Base-by-base conservation (phyloP, 2,888 invertebrate species). In the Orthosia incerta region DNA sequence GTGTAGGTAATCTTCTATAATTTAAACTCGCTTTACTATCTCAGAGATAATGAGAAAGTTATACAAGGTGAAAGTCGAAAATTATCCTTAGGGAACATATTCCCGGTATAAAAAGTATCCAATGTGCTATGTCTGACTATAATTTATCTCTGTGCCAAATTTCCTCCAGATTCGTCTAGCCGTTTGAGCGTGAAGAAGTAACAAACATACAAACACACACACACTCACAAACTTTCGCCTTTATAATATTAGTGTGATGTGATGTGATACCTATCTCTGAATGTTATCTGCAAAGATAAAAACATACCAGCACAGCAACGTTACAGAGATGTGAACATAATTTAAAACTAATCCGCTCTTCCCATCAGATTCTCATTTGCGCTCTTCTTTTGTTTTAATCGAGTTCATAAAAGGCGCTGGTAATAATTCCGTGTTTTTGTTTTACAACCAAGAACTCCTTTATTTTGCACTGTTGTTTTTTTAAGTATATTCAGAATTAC, bases 251-350 rank as follows among this genome's bases (percentile, higher is more conserved):
- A n/a, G n/a, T n/a, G n/a, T n/a, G n/a, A n/a, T n/a, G n/a, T n/a
- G n/a, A n/a, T n/a, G n/a, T n/a, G 46, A 65, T 46, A 16, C 20
- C 9, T 45, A 45, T 61, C 9, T 72, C 13, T 53, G 20, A 15
- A 48, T 50, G 15, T 73, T 50, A 56, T 56, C 26, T 55, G 5
- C 5, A 62, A 12, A 26, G 7, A 64, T 73, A 46, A 39, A 65
- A 72, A 73, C 51, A 57, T 15, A 56, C 23, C 13, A 23, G 5
- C 20, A 50, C 15, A 51, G 23, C 18, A 50, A 18, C 18, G 31
- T 18, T 15, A 18, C n/a, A 59, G 16, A 20, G 16, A 15, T 20
- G 50, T 48, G 18, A n/a, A 61, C 39, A 67, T 18, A 74, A 39
- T 39, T 60, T 60, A 15, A 18, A 26, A 18, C 0, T 45, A 55